Evolutionary conservation across 1,140 invertebrate genomes (phyloP).

Genomic region (Diprion similis): DNA sequence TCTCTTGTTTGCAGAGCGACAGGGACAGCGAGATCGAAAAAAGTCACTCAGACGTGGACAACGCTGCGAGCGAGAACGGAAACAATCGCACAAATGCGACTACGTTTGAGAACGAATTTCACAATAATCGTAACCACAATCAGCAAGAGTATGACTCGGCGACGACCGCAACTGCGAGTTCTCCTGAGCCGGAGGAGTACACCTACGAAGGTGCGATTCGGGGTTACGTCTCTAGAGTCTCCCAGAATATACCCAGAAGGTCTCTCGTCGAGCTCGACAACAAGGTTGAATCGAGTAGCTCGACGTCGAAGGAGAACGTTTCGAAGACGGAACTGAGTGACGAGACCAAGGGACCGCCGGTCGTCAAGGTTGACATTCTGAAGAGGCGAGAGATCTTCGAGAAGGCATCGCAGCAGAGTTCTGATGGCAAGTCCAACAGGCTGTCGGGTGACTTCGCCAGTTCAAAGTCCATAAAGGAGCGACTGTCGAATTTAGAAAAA

Average conservation of each 20-base stretch:
- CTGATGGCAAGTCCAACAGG: constrained; percentile 46
- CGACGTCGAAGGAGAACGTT: constrained; percentile 41
- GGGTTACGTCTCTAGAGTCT: constrained; percentile 78
- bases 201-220: constrained; percentile 87
- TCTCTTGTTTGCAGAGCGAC: constrained; percentile 65
- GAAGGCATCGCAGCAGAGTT: constrained; percentile 55
- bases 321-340: constrained; percentile 46
- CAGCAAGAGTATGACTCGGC: constrained; percentile 66
- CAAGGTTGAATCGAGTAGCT: constrained; percentile 46
- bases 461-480: constrained; percentile 74
- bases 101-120: constrained; percentile 35
- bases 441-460: constrained; percentile 68
- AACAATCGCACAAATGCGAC: constrained; percentile 35
- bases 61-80: constrained; percentile 51
- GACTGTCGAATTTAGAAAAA: constrained; percentile 72
- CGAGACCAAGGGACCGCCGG: constrained; percentile 67
- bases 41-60: constrained; percentile 69
- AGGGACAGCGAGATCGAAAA: constrained; percentile 70
- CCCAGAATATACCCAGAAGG: constrained; percentile 61
- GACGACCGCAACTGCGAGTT: constrained; percentile 67
- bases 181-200: constrained; percentile 76
- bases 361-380: constrained; percentile 77
- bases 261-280: constrained; percentile 48
- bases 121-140: constrained; percentile 36
- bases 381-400: constrained; percentile 85